Conservation (phyloP, 2,797 vertebrate genomes). For the Cynodonichthys magdalenae region DNA sequence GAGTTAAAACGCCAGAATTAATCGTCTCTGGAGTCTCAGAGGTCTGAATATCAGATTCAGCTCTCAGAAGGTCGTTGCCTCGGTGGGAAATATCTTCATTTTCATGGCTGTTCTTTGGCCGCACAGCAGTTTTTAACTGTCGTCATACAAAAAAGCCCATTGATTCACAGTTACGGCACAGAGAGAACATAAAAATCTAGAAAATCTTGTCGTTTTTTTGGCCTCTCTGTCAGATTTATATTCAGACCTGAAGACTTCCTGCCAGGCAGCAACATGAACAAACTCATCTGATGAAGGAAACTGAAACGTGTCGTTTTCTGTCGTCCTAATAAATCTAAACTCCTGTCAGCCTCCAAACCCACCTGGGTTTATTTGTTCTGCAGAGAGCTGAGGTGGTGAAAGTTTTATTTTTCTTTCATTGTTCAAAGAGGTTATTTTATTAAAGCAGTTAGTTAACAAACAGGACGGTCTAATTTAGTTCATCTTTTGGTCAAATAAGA, state of each 20-base stretch:
- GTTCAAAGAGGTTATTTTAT: too few species aligned
- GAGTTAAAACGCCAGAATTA: conserved; percentile 6
- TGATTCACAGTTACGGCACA: conserved; percentile 3
- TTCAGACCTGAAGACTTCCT: conserved; percentile 16
- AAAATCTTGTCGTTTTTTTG: neutral
- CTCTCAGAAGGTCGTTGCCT: conserved; percentile 10
- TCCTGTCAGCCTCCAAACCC: neutral
- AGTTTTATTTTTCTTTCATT: neutral
- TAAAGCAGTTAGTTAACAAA: too few species aligned
- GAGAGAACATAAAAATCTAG: conserved; percentile 1
- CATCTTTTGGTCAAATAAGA: too few species aligned
- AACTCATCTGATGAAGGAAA: conserved; percentile 15
- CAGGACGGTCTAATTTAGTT: too few species aligned
- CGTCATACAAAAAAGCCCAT: neutral
- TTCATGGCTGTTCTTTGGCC: neutral
- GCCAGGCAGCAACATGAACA: conserved; percentile 44
- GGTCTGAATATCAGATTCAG: conserved; percentile 28
- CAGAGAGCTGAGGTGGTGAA: neutral
- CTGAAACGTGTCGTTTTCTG: neutral
- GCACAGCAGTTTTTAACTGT: neutral
- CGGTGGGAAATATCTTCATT: conserved; percentile 14
- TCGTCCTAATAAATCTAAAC: conserved; percentile 3
- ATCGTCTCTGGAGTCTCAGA: conserved; percentile 4
- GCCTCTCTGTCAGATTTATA: neutral
- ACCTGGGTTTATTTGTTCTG: neutral